These are phyloP conservation scores for Porites lutea DNA, from an alignment of 64 coral and sea anemone genomes.

Conservation along the genomic window DNA sequence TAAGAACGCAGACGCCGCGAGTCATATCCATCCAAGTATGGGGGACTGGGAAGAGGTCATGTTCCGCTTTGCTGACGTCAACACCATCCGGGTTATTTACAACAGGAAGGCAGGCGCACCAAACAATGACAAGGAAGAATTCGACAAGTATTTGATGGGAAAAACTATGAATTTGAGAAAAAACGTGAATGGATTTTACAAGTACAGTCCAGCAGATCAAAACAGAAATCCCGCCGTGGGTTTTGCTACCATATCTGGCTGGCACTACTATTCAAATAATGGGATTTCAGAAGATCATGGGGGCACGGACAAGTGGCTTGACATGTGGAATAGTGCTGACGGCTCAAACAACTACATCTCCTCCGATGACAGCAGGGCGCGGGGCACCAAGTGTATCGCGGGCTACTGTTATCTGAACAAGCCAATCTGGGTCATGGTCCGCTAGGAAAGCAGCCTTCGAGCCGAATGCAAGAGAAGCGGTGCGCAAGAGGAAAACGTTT, in stretches of 20 bases:
- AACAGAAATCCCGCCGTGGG: slow-evolving; percentile 25
- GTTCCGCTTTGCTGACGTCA: too few relatives aligned
- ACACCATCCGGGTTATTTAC: slow-evolving; percentile 42
- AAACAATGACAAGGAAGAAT: too few relatives aligned
- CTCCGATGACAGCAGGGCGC: not conserved
- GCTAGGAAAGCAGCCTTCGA: not conserved
- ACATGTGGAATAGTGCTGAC: slow-evolving; percentile 51
- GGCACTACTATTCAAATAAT: not conserved
- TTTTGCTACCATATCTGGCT: slow-evolving; percentile 48
- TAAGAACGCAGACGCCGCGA: slow-evolving; percentile 34
- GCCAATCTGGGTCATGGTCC: not conserved
- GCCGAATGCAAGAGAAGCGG: too few relatives aligned
- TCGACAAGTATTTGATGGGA: slow-evolving; percentile 73
- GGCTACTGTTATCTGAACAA: slow-evolving; percentile 12
- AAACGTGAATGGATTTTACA: slow-evolving; percentile 69
- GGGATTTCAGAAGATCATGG: slow-evolving; percentile 26
- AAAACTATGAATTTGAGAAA: not conserved
- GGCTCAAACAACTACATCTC: not conserved
- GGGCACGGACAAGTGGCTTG: slow-evolving; percentile 68
- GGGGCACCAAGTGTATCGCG: not conserved
- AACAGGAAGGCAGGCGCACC: slow-evolving; percentile 31
- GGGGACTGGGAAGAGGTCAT: slow-evolving; percentile 5
- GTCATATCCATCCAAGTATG: slow-evolving; percentile 70
- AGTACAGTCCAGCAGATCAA: slow-evolving; percentile 57
- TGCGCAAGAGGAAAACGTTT: too few relatives aligned